Evolutionary conservation across 2,888 invertebrate genomes (phyloP).

Genomic region (Ganaspis brasiliensis): DNA sequence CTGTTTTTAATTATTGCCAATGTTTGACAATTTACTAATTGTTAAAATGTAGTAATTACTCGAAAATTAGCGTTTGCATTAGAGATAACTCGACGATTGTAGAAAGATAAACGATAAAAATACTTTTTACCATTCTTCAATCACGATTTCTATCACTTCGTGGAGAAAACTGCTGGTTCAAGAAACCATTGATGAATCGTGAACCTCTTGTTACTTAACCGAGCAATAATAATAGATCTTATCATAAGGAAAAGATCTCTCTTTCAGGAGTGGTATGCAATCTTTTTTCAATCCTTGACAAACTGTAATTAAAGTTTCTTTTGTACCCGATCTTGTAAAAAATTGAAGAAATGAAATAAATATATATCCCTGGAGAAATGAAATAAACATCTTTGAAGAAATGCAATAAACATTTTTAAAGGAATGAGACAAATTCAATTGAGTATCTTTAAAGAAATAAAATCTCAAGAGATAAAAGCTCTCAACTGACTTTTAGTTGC

Average conservation of each 20-base stretch:
- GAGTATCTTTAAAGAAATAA: no score
- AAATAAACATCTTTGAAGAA: no score
- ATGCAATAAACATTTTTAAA: no score
- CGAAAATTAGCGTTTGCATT: background rate
- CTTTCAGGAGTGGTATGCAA: slow-evolving; percentile 48
- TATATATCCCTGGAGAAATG: background rate
- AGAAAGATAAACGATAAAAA: slow-evolving; percentile 19
- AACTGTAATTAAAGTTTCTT: slow-evolving; percentile 15
- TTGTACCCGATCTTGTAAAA: background rate
- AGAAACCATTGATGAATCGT: slow-evolving; percentile 27
- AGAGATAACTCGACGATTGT: background rate
- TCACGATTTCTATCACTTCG: slow-evolving; percentile 29
- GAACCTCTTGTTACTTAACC: slow-evolving; percentile 63
- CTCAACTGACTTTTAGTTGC: no score
- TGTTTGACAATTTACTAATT: no score
- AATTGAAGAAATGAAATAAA: slow-evolving; percentile 4
- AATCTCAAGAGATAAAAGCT: no score
- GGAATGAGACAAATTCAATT: no score
- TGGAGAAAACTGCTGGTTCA: slow-evolving; percentile 29
- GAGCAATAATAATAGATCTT: slow-evolving; percentile 61
- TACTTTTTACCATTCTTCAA: slow-evolving; percentile 43
- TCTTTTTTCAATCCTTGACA: slow-evolving; percentile 4
- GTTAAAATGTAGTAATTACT: no score
- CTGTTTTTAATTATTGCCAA: no score
- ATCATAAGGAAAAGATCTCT: slow-evolving; percentile 68